A percentile compares a stretch with the other conserved stretches of the same genome.
Conservation (phyloP, 2,797 vertebrate genomes). For the Mormyrus proboscirostris region DNA sequence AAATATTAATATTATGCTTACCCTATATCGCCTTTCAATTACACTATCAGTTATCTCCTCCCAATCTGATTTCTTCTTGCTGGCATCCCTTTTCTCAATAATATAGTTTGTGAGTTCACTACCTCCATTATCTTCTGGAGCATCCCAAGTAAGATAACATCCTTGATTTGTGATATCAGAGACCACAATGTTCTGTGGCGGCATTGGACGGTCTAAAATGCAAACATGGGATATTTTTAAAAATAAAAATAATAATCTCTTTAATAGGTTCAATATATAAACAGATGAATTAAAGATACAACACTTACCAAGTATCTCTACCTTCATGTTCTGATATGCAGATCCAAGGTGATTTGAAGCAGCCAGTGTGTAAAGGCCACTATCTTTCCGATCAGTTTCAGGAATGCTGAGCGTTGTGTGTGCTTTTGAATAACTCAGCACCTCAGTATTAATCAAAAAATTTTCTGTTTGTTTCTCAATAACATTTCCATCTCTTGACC, state of each 20-base stretch:
- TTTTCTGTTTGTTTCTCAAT: conserved; percentile 67
- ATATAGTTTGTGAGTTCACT: conserved; percentile 94
- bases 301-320: conserved; percentile 85
- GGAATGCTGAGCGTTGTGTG: conserved; percentile 76
- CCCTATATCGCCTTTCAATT: conserved; percentile 80
- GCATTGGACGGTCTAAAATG: conserved; percentile 79
- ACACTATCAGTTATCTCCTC: conserved; percentile 75
- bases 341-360: conserved; percentile 88
- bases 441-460: conserved; percentile 75
- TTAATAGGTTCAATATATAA: background rate
- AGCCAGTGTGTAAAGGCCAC: conserved; percentile 76
- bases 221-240: conserved; percentile 33
- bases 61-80: conserved; percentile 80
- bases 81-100: conserved; percentile 81
- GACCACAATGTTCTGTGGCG: conserved; percentile 81
- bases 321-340: conserved; percentile 67
- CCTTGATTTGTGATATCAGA: conserved; percentile 85
- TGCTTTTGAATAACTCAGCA: conserved; percentile 74
- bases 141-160: conserved; percentile 84
- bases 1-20: conserved; percentile 46
- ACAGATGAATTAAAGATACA: background rate
- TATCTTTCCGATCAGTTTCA: conserved; percentile 68
- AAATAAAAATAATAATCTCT: background rate
- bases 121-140: conserved; percentile 83
- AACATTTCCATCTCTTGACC: conserved; percentile 84